phyloP scores from a whole-genome alignment of 2,888 invertebrate genomes.

The Ophraella communa region DNA sequence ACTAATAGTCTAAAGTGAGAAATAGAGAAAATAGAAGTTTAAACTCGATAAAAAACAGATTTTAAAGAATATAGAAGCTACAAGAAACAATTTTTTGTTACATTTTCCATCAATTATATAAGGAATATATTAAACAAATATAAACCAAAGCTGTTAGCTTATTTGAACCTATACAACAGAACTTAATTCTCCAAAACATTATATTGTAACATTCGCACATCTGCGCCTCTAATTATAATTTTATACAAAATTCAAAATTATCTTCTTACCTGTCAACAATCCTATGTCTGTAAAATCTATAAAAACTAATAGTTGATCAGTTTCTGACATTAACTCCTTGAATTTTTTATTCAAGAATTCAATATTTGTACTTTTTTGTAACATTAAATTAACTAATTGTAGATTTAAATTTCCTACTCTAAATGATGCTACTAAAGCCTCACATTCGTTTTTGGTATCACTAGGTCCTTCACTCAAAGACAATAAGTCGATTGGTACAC shows the following conservation, averaged over 20 bases:
- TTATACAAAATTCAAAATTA: background rate
- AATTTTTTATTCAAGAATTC: constrained; percentile 43
- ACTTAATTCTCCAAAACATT: too few relatives aligned
- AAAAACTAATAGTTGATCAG: constrained; percentile 51
- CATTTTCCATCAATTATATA: too few relatives aligned
- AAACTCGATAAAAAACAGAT: too few relatives aligned
- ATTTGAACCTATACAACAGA: too few relatives aligned
- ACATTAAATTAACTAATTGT: constrained; percentile 60
- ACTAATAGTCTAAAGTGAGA: too few relatives aligned
- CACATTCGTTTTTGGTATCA: constrained; percentile 45
- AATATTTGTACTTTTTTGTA: constrained; percentile 40
- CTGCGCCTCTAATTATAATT: too few relatives aligned
- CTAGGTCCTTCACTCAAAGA: constrained; percentile 48
- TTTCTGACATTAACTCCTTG: constrained; percentile 45
- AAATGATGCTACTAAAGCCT: constrained; percentile 60
- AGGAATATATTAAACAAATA: too few relatives aligned
- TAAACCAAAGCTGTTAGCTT: too few relatives aligned
- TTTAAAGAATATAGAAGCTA: too few relatives aligned
- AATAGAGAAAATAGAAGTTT: too few relatives aligned
- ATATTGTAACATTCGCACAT: too few relatives aligned
- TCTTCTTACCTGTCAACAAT: constrained; percentile 43
- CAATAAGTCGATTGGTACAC: constrained; percentile 44
- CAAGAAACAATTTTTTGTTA: too few relatives aligned
- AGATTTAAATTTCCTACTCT: constrained; percentile 62
- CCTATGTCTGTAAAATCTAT: constrained; percentile 53